Conservation (phyloP, 92 coral and sea anemone species). For the Chrysogorgia sp. region DNA sequence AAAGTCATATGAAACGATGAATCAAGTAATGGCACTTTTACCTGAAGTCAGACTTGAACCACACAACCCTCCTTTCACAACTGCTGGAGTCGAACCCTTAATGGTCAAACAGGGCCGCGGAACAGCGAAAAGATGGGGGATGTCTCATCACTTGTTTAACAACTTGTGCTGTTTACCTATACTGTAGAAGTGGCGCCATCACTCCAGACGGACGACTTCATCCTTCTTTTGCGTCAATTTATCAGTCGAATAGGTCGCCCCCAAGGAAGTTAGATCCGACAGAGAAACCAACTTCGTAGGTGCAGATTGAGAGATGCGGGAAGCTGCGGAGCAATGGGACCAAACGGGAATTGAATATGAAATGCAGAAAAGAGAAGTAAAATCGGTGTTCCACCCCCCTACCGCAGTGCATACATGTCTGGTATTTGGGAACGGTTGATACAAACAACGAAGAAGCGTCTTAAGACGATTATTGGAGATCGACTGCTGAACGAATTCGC, state of each 20-base stretch:
- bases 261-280: constrained; percentile 63
- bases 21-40: constrained; percentile 63
- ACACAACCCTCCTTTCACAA: constrained; percentile 70
- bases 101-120: constrained; percentile 69
- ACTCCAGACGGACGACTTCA: constrained; percentile 60
- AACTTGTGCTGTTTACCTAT: constrained; percentile 63
- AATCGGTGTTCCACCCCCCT: constrained; percentile 68
- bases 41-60: constrained; percentile 61
- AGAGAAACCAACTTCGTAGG: constrained; percentile 71
- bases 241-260: constrained; percentile 67
- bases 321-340: constrained; percentile 53
- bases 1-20: constrained; percentile 59
- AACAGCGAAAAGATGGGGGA: constrained; percentile 66
- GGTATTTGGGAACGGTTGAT: constrained; percentile 63
- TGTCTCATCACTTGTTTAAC: constrained; percentile 65
- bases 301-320: constrained; percentile 54
- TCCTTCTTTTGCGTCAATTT: constrained; percentile 63
- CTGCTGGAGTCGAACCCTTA: constrained; percentile 63
- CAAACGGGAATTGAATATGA: constrained; percentile 47
- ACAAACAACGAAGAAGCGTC: constrained; percentile 57
- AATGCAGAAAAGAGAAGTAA: constrained; percentile 52
- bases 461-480: constrained; percentile 59
- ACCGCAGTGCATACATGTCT: constrained; percentile 66
- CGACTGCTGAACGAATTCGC: constrained; percentile 56
- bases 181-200: constrained; percentile 68